Evolutionary conservation across 2,797 vertebrate genomes (phyloP).

Genomic region (Dendrocincla tyrannina): DNA sequence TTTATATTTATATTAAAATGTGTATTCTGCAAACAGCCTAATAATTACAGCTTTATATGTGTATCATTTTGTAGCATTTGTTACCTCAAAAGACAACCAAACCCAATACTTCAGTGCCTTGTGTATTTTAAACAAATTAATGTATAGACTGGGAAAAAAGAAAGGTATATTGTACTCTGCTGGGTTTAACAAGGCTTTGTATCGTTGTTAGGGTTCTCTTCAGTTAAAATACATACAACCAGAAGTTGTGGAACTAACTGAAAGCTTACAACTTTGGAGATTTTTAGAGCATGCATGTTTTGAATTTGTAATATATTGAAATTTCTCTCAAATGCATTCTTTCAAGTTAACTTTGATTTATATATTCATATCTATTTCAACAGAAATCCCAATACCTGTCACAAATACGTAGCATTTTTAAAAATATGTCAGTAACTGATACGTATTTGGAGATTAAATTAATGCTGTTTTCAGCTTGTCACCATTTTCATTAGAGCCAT

Average conservation of each 20-base stretch:
- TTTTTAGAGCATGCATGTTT: not conserved
- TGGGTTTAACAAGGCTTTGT: not conserved
- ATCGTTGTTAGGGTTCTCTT: not conserved
- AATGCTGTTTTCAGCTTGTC: not conserved
- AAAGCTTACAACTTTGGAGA: not conserved
- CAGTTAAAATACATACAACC: not conserved
- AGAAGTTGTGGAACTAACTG: not conserved
- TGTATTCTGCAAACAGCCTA: slow-evolving; percentile 51
- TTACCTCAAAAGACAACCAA: slow-evolving; percentile 34
- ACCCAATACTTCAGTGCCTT: slow-evolving; percentile 54
- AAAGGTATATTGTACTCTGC: not conserved
- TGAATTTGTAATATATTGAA: not conserved
- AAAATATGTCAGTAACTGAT: not conserved
- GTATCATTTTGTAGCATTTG: slow-evolving; percentile 46
- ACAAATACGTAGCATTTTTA: not conserved
- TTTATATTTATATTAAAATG: slow-evolving; percentile 64
- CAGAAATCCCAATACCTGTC: not conserved
- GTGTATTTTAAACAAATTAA: slow-evolving; percentile 15
- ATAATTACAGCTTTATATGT: slow-evolving; percentile 47
- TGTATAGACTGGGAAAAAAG: not conserved
- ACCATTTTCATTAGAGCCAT: not conserved
- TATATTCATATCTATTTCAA: not conserved
- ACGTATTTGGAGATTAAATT: not conserved
- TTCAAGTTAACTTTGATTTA: not conserved
- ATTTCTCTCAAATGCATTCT: slow-evolving; percentile 15